These are phyloP conservation scores for Mayetiola destructor DNA, from an alignment of 2,888 invertebrate species.

Conservation along the genomic window DNA sequence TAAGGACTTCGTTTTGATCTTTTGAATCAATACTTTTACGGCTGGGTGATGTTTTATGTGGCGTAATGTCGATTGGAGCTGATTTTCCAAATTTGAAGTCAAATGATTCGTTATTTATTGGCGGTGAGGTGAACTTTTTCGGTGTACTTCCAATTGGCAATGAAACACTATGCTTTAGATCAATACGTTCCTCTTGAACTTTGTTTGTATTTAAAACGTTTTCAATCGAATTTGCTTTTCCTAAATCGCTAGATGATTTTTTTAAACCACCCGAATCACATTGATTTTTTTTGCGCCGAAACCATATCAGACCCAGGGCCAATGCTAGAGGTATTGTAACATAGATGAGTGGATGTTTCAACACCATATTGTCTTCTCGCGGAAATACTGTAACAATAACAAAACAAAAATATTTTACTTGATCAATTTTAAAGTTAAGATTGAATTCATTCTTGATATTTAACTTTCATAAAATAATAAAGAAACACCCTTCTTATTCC, in stretches of 20 bases:
- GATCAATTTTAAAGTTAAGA: too few relatives aligned
- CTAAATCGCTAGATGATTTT: constrained; percentile 31
- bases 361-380: constrained; percentile 45
- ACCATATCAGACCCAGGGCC: constrained; percentile 64
- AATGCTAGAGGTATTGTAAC: constrained; percentile 67
- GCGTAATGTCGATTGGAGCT: constrained; percentile 49
- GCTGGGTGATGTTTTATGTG: constrained; percentile 32
- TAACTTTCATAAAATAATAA: too few relatives aligned
- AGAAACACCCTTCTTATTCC: too few relatives aligned
- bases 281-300: constrained; percentile 59
- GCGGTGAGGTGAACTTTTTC: constrained; percentile 12
- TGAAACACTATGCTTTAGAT: constrained; percentile 17
- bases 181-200: neutral
- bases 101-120: constrained; percentile 15
- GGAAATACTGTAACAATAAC: constrained; percentile 6
- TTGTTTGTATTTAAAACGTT: constrained; percentile 20
- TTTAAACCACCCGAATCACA: constrained; percentile 59
- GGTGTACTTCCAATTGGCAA: constrained; percentile 16
- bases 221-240: neutral
- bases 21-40: constrained; percentile 43
- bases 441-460: too few relatives aligned
- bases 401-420: neutral
- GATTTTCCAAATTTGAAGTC: constrained; percentile 40
- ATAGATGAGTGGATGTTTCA: constrained; percentile 59
- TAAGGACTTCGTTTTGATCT: constrained; percentile 40